Percentiles rank a stretch among this genome's conserved stretches.
These are phyloP conservation scores for Acronicta leporina DNA, from an alignment of 2,888 invertebrate species.

Conservation along the genomic window DNA sequence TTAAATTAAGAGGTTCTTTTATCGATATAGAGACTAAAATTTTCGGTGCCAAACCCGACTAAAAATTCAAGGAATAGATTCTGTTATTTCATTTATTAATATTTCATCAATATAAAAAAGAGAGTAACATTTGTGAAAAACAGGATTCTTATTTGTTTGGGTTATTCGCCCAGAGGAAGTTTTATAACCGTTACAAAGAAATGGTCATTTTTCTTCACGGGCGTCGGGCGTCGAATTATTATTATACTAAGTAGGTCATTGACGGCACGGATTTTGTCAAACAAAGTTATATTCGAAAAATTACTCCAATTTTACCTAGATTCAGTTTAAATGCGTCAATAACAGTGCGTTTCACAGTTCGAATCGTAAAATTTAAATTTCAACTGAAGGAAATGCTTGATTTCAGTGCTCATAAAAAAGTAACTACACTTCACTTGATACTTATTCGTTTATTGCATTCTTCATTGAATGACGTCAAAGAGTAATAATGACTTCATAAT, in stretches of 20 bases:
- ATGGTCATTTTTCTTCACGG: conserved; percentile 27
- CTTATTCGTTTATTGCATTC: conserved; percentile 23
- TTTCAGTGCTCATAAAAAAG: conserved; percentile 10
- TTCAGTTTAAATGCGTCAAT: conserved; percentile 30
- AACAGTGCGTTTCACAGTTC: conserved; percentile 3
- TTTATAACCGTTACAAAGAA: conserved; percentile 40
- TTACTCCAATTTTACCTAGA: conserved; percentile 17
- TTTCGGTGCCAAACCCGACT: too few relatives aligned
- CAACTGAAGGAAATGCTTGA: conserved; percentile 13
- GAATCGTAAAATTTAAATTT: conserved; percentile 20
- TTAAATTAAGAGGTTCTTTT: too few relatives aligned
- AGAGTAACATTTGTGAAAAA: conserved; percentile 47
- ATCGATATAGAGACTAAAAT: too few relatives aligned
- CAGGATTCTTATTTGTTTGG: conserved; percentile 46
- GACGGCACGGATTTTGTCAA: neutral
- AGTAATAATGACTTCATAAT: neutral
- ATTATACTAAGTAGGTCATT: conserved; percentile 8
- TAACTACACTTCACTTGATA: conserved; percentile 10
- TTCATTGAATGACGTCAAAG: conserved; percentile 2
- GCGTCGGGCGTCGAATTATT: conserved; percentile 18
- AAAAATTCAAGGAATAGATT: conserved; percentile 15
- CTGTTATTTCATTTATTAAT: conserved; percentile 53
- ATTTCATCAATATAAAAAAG: conserved; percentile 33
- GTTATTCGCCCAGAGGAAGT: conserved; percentile 32
- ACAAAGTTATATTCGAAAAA: conserved; percentile 16